A percentile compares a stretch with the other conserved stretches of the same genome.
phyloP scores from a whole-genome alignment of 2,797 vertebrate species.

The Gobionotothen gibberifrons region DNA sequence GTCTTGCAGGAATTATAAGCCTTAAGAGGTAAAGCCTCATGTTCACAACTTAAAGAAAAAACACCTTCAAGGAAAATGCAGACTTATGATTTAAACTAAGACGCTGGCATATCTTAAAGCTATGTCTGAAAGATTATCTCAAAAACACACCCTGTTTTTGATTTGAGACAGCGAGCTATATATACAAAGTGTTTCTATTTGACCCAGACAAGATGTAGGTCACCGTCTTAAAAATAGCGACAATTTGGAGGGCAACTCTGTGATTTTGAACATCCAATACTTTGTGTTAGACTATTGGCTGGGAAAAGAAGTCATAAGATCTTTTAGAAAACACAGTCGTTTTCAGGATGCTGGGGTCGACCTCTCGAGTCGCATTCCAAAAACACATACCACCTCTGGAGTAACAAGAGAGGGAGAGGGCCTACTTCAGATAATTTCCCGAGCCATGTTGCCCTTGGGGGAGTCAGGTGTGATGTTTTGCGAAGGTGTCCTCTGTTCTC shows the following conservation, averaged over 20 bases:
- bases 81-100: constrained; percentile 60
- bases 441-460: constrained; percentile 72
- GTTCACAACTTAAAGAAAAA: constrained; percentile 65
- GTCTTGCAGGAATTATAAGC: constrained; percentile 68
- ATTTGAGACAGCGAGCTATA: constrained; percentile 43
- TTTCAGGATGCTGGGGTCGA: constrained; percentile 47
- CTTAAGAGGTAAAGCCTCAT: constrained; percentile 65
- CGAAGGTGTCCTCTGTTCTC: constrained; percentile 65
- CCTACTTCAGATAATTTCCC: constrained; percentile 72
- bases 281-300: constrained; percentile 43
- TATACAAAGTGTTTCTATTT: constrained; percentile 52
- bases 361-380: constrained; percentile 51
- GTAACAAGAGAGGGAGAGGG: constrained; percentile 23
- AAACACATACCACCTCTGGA: constrained; percentile 30
- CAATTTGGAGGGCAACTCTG: constrained; percentile 59
- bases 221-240: constrained; percentile 66
- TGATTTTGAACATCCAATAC: constrained; percentile 55
- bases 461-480: constrained; percentile 81
- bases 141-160: constrained; percentile 52
- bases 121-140: constrained; percentile 55
- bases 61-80: constrained; percentile 71
- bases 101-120: constrained; percentile 49
- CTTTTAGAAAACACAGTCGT: constrained; percentile 33
- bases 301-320: constrained; percentile 48
- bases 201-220: constrained; percentile 72